Conservation (phyloP, 2,113 vertebrate species). For the Dicerorhinus sumatrensis region DNA sequence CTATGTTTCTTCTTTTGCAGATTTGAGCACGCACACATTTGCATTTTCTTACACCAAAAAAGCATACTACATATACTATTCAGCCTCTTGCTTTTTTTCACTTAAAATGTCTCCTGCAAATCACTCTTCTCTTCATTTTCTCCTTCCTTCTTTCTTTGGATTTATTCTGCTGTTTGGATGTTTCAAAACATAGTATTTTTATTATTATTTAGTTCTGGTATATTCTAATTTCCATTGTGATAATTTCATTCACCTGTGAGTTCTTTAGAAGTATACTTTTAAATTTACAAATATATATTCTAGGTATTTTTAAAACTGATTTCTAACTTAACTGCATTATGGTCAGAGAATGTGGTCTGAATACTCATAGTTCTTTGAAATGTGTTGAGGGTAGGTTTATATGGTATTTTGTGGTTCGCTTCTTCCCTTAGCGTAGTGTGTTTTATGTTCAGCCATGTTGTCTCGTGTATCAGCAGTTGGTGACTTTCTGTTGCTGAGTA, state of each 20-base stretch:
- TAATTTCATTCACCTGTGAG: constrained; percentile 22
- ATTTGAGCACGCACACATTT: background rate
- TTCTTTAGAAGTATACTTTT: constrained; percentile 37
- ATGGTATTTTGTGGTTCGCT: background rate
- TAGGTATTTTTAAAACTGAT: constrained; percentile 13
- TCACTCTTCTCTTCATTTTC: constrained; percentile 17
- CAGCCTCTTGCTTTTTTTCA: background rate
- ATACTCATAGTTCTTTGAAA: background rate
- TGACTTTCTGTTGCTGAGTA: constrained; percentile 1
- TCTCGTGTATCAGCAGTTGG: background rate
- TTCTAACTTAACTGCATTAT: background rate
- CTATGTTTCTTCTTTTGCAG: constrained; percentile 30
- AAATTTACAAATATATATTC: constrained; percentile 47
- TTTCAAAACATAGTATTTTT: constrained; percentile 41
- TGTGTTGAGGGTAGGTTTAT: background rate
- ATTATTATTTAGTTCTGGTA: background rate
- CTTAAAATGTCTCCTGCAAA: background rate
- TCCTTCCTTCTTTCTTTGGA: background rate
- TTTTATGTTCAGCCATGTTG: background rate
- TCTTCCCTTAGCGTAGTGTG: background rate
- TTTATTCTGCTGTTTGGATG: background rate
- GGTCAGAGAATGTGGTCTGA: background rate
- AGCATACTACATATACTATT: background rate
- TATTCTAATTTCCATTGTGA: constrained; percentile 28
- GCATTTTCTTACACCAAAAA: constrained; percentile 5